These are phyloP conservation scores for Bambusicola thoracicus DNA, from an alignment of 2,113 vertebrate genomes.

Conservation along the genomic window DNA sequence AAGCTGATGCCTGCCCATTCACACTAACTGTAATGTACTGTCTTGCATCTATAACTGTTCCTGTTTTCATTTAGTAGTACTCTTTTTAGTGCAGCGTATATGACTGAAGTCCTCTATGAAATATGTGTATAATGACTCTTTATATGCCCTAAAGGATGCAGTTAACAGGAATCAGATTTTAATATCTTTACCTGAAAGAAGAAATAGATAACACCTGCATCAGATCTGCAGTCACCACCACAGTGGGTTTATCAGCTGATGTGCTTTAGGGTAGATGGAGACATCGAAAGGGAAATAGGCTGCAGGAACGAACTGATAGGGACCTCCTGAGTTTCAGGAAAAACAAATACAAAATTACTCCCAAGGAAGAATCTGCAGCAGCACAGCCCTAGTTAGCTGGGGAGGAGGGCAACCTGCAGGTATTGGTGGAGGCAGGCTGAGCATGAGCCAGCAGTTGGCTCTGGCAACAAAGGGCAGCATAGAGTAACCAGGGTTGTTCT, in stretches of 20 bases:
- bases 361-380: background rate
- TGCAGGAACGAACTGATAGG: background rate
- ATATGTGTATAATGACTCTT: background rate
- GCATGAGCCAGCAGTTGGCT: background rate
- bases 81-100: background rate
- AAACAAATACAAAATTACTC: background rate
- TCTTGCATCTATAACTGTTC: background rate
- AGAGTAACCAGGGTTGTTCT: background rate
- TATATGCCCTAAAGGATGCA: background rate
- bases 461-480: background rate
- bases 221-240: background rate
- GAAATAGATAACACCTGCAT: background rate
- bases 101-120: background rate
- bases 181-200: background rate
- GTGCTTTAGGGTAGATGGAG: rapidly evolving
- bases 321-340: background rate
- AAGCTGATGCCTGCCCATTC: background rate
- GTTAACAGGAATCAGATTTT: background rate
- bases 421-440: background rate
- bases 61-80: background rate
- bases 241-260: background rate
- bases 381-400: background rate
- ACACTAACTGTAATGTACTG: background rate
- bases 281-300: background rate
- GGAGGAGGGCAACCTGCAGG: background rate